Evolutionary conservation across 2,797 vertebrate species (phyloP).

Genomic region (Anas bahamensis): DNA sequence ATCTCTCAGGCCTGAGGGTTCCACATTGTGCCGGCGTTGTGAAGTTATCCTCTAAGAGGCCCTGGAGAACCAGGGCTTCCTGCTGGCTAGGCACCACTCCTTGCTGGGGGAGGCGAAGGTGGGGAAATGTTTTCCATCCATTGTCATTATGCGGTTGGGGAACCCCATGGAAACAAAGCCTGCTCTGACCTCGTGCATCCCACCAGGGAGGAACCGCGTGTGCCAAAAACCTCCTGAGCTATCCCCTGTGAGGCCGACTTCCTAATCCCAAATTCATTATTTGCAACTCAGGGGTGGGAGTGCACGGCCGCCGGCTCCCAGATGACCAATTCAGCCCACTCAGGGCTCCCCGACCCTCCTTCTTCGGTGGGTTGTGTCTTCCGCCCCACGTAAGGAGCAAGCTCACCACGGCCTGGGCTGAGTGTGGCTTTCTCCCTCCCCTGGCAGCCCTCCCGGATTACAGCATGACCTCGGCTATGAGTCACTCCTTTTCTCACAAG

Average conservation of each 20-base stretch:
- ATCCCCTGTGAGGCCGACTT: background rate
- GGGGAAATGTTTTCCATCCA: background rate
- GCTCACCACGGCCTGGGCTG: background rate
- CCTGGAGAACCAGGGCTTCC: background rate
- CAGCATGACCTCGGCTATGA: conserved; percentile 57
- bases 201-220: background rate
- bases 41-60: background rate
- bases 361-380: background rate
- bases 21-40: accelerated
- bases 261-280: conserved; percentile 29
- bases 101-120: background rate
- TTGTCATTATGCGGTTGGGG: background rate
- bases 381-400: background rate
- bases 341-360: background rate
- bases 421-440: background rate
- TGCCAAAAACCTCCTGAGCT: background rate
- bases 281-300: conserved; percentile 3
- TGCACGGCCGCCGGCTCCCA: background rate
- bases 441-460: conserved; percentile 58
- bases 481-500: conserved; percentile 59
- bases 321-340: conserved; percentile 16
- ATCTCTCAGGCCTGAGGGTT: background rate
- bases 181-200: background rate
- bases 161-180: conserved; percentile 7
- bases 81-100: background rate